Conservation (phyloP, 2,113 vertebrate genomes). For the Alethe castanea region DNA sequence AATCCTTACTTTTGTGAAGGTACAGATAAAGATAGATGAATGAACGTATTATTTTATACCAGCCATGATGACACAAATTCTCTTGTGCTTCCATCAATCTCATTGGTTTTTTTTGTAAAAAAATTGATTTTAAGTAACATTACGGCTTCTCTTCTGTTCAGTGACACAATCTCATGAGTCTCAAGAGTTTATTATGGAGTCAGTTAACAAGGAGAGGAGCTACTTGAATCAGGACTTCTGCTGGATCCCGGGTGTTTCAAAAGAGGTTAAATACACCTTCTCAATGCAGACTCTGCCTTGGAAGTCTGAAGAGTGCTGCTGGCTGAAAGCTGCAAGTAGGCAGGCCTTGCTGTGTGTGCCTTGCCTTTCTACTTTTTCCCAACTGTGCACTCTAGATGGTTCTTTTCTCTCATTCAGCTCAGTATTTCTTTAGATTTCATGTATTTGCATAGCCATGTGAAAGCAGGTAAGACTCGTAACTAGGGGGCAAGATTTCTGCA, state of each 20-base stretch:
- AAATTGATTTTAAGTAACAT: not conserved
- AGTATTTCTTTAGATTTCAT: not conserved
- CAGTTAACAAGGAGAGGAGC: not conserved
- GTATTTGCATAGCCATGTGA: not conserved
- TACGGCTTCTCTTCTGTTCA: not conserved
- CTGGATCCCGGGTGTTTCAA: not conserved
- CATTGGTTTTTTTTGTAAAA: not conserved
- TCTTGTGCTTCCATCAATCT: not conserved
- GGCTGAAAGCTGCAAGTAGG: not conserved
- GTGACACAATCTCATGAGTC: not conserved
- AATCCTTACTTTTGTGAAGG: not conserved
- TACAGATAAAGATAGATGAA: not conserved
- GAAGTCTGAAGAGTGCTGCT: not conserved
- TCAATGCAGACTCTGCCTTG: not conserved
- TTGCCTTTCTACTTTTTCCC: not conserved
- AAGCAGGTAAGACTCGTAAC: not conserved
- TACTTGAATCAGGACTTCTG: not conserved
- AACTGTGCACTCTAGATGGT: fast-evolving
- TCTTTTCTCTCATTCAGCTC: not conserved
- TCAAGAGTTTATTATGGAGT: not conserved
- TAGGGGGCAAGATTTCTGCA: not conserved
- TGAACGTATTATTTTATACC: not conserved
- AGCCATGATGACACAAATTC: not conserved
- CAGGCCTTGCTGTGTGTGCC: not conserved
- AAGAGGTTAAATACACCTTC: not conserved